Base-by-base conservation (phyloP, 2,888 invertebrate genomes). In the Drosophila affinis region DNA sequence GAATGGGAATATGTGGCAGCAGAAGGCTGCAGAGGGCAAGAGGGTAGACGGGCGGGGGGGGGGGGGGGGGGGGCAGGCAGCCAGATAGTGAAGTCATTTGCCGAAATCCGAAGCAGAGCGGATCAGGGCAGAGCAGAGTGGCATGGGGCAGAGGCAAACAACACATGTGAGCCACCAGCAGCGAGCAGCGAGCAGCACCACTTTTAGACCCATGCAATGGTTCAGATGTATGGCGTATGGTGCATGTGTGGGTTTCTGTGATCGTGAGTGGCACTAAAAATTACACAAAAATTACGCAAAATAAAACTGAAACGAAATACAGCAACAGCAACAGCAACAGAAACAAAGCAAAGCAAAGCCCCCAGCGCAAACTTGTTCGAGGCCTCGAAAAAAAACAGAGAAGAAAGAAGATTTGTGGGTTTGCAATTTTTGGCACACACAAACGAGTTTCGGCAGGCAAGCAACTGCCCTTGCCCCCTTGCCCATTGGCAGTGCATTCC, bases 71-170 rank as follows among this genome's bases (percentile, higher is more conserved):
- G 44, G 32, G 44, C 21, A 32, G 47, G 47, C 3, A n/a, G n/a
- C 39, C 64, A 77, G 65, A 71, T 81, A 72, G 87, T 90, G 82
- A 90, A 91, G 90, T 90, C 89, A 88, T 90, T 90, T 90, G 89
- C 82, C 78, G 79, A 87, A 89, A 86, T 81, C 81, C 77, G 77
- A 21, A 29, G 14, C 45, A 63, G 45, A 64, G 49, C 52, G n/a
- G 21, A 21, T 21, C 3, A 21, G 21, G 21, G 21, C 21, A 21
- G 21, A 29, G 14, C 45, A 63, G 12, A 49, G 49, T 39, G 44
- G 62, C 62, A 62, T 34, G 34, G 34, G 10, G 12, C 34, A 49
- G 73, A 75, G 72, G 70, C 76, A 67, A 69, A 67, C 63, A 70
- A 56, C 70, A 80, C 75, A 85, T 85, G 77, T 81, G 77, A 57